phyloP scores from a whole-genome alignment of 2,113 vertebrate genomes.

The Chelonoidis abingdonii region DNA sequence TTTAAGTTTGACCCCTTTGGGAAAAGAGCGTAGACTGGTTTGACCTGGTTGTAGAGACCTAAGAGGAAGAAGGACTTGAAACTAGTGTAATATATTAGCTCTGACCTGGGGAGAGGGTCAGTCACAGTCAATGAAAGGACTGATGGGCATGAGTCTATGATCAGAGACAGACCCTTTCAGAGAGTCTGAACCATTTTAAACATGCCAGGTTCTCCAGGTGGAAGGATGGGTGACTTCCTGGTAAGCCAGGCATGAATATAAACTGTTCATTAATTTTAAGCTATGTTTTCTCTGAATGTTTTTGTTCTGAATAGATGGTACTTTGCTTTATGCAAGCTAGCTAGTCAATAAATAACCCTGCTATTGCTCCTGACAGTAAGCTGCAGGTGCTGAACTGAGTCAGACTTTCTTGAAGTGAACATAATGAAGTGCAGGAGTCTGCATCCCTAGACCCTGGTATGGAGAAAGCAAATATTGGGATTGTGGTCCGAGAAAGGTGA shows the following conservation, averaged over 20 bases:
- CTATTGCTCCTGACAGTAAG: not conserved
- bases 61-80: not conserved
- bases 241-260: not conserved
- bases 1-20: not conserved
- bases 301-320: not conserved
- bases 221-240: too few species aligned
- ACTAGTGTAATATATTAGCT: not conserved
- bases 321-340: not conserved
- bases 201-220: not conserved
- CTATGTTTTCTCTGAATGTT: not conserved
- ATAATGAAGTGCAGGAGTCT: not conserved
- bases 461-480: not conserved
- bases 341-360: not conserved
- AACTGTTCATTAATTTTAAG: not conserved
- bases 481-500: not conserved
- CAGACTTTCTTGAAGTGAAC: not conserved
- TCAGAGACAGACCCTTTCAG: not conserved
- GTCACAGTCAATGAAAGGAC: not conserved
- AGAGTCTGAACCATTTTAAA: not conserved
- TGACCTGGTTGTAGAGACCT: not conserved
- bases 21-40: not conserved
- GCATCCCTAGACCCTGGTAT: not conserved
- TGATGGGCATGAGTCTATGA: not conserved
- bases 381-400: not conserved
- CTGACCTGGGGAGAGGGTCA: not conserved